Percentiles rank a stretch among this genome's conserved stretches.
These are phyloP conservation scores for Drosophila sechellia DNA, from an alignment of 1,140 invertebrate species.

Conservation along the genomic window DNA sequence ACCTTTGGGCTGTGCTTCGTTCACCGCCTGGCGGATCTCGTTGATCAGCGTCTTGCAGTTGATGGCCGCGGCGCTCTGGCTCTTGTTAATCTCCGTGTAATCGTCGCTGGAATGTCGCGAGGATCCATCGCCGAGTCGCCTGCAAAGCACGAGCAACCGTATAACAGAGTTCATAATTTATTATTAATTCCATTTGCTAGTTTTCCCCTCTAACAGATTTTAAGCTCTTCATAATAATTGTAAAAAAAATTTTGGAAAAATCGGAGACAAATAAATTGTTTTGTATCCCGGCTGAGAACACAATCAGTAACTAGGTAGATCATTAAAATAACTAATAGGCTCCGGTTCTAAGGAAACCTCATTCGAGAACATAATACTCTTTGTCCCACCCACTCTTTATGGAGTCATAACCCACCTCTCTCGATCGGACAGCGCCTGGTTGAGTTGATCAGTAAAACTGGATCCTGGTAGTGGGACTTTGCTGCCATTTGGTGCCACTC, in stretches of 20 bases:
- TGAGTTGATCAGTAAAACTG: constrained; percentile 92
- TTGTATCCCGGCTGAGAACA: no score
- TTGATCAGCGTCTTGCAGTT: constrained; percentile 91
- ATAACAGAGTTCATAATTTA: constrained; percentile 37
- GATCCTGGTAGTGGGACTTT: constrained; percentile 85
- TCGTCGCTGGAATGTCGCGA: constrained; percentile 88
- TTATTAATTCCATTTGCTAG: no score
- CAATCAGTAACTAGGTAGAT: no score
- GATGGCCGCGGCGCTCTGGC: constrained; percentile 77
- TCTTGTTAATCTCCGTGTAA: constrained; percentile 87
- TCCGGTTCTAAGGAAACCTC: no score
- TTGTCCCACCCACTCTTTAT: not conserved
- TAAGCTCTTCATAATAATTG: no score
- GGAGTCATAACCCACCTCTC: constrained; percentile 86
- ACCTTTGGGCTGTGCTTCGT: constrained; percentile 93
- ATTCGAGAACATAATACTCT: not conserved
- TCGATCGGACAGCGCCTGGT: constrained; percentile 91
- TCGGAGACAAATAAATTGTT: no score
- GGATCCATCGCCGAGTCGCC: constrained; percentile 85
- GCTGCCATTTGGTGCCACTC: constrained; percentile 82
- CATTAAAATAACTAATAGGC: no score
- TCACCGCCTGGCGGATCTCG: constrained; percentile 93
- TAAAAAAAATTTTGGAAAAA: no score
- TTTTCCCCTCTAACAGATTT: no score
- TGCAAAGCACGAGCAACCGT: constrained; percentile 57